Evolutionary conservation across 1,140 invertebrate species (phyloP).

Genomic region (Bilobella aurantiaca): DNA sequence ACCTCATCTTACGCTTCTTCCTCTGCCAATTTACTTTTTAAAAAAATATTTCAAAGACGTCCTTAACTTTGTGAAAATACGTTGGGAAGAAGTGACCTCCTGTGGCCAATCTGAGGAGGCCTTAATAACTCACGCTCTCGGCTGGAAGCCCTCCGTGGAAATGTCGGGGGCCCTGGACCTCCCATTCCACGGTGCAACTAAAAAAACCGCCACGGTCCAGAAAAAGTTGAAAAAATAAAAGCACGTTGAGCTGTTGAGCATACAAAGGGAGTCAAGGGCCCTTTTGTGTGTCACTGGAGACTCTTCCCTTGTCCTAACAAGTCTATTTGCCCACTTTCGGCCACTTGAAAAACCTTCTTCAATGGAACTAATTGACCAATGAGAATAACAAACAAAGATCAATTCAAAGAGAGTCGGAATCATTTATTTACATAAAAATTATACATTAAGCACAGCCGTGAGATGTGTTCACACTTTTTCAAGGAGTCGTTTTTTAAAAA

Average conservation of each 20-base stretch:
- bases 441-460: too few relatives aligned
- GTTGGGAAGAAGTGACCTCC: conserved; percentile 34
- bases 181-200: conserved; percentile 17
- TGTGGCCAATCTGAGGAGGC: conserved; percentile 33
- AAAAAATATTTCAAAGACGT: not conserved
- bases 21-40: not conserved
- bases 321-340: conserved; percentile 5
- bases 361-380: conserved; percentile 1
- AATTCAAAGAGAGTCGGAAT: not conserved
- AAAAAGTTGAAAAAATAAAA: not conserved
- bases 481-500: too few relatives aligned
- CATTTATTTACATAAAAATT: conserved; percentile 1
- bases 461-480: too few relatives aligned
- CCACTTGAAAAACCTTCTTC: too few relatives aligned
- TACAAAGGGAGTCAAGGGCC: conserved; percentile 1
- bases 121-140: conserved; percentile 35
- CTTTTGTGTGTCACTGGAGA: not conserved
- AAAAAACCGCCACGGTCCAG: not conserved
- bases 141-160: conserved; percentile 15
- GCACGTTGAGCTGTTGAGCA: not conserved
- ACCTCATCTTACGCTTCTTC: not conserved
- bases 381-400: conserved; percentile 9
- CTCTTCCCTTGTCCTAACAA: not conserved
- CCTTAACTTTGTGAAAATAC: conserved; percentile 11
- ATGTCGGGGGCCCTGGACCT: conserved; percentile 15